Evolutionary conservation across 2,797 vertebrate species (phyloP).

Genomic region (Picus viridis): DNA sequence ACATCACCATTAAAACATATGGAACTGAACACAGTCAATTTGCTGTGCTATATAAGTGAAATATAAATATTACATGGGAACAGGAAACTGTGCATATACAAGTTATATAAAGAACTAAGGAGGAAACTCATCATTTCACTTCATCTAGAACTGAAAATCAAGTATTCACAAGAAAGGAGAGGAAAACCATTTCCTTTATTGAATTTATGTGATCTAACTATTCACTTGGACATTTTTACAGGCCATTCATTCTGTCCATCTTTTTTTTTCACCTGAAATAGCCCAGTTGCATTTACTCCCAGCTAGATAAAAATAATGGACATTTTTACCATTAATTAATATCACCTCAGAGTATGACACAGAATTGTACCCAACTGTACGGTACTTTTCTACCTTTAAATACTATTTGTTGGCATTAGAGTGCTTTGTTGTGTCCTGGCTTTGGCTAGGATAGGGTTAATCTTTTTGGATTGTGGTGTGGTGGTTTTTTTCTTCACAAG

Average conservation of each 20-base stretch:
- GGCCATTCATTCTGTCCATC: background rate
- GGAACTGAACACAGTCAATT: background rate
- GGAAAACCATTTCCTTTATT: background rate
- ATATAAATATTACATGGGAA: background rate
- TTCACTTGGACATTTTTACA: background rate
- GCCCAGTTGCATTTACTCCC: background rate
- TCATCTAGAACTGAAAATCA: background rate
- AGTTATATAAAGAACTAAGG: background rate
- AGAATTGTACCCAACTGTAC: background rate
- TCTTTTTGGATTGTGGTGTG: no score
- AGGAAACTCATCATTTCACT: background rate
- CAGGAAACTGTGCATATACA: background rate
- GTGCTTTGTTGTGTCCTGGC: background rate
- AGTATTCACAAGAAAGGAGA: background rate
- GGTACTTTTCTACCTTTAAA: background rate
- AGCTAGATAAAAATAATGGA: background rate
- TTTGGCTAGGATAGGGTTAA: no score
- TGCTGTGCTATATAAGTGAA: background rate
- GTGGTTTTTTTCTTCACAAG: no score
- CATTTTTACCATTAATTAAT: background rate
- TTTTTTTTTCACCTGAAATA: background rate
- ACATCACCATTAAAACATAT: background rate
- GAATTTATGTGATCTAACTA: background rate
- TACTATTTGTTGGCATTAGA: background rate
- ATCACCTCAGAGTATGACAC: background rate